A percentile compares a stretch with the other conserved stretches of the same genome.
Conservation (phyloP, 2,113 vertebrate species). For the Heterochromis multidens region DNA sequence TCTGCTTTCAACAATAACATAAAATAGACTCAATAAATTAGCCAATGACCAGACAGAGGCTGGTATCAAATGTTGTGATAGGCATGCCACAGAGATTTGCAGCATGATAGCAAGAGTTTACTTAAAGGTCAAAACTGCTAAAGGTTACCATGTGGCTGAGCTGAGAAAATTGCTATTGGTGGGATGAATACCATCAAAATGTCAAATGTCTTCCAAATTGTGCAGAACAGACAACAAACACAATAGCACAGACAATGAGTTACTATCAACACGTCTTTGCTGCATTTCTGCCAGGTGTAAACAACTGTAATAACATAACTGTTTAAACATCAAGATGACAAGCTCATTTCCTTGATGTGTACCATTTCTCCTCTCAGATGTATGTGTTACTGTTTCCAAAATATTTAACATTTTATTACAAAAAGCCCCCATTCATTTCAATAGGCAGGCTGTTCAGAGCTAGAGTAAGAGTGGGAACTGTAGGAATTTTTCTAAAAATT, state of each 20-base stretch:
- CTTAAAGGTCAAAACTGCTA: neutral
- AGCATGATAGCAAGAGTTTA: neutral
- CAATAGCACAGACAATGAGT: neutral
- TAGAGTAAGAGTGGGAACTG: neutral
- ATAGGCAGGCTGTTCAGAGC: neutral
- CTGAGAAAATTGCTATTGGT: neutral
- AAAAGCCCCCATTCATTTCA: neutral
- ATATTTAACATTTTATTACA: neutral
- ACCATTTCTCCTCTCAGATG: no score
- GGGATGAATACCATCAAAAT: neutral
- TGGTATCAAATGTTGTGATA: neutral
- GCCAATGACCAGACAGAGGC: neutral
- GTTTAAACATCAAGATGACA: neutral
- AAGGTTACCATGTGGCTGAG: constrained; percentile 8
- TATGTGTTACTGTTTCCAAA: neutral
- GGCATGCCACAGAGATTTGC: neutral
- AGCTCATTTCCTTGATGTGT: neutral
- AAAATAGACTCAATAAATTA: neutral
- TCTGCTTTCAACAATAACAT: neutral
- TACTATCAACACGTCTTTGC: neutral
- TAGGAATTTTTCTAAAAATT: neutral
- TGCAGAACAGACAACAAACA: neutral
- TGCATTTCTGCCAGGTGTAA: neutral
- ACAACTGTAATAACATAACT: neutral
- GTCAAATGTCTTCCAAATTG: neutral